phyloP scores from a whole-genome alignment of 2,113 vertebrate genomes.

The Acanthochromis polyacanthus region DNA sequence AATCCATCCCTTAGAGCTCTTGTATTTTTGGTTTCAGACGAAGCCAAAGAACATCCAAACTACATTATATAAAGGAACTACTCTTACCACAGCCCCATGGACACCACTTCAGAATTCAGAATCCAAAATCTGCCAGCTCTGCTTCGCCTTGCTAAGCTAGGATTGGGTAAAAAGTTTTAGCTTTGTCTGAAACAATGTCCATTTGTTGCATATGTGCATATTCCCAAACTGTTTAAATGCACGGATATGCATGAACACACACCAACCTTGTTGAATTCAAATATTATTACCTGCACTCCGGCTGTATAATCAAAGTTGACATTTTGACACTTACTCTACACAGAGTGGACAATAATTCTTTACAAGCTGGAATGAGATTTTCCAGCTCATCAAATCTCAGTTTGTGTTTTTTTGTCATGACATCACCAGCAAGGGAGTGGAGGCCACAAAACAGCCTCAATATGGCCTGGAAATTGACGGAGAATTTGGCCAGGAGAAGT shows the following conservation, averaged over 20 bases:
- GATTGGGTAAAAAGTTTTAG: conserved; percentile 22
- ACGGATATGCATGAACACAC: conserved; percentile 2
- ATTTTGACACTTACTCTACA: conserved; percentile 50
- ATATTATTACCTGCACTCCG: conserved; percentile 50
- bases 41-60: not conserved
- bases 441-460: conserved; percentile 62
- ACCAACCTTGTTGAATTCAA: conserved; percentile 36
- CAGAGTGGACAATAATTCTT: conserved; percentile 63
- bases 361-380: conserved; percentile 68
- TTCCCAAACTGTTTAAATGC: not conserved
- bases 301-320: conserved; percentile 43
- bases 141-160: not conserved
- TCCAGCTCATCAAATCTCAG: conserved; percentile 74
- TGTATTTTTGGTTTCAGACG: not conserved
- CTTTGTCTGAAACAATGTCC: conserved; percentile 5
- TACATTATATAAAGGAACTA: not conserved
- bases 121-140: not conserved
- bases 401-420: conserved; percentile 77
- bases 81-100: not conserved
- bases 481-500: conserved; percentile 58
- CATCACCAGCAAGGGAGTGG: conserved; percentile 52
- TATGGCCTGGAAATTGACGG: conserved; percentile 72
- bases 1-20: not conserved
- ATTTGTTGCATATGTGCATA: not conserved
- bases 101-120: not conserved